Evolutionary conservation across 2,888 invertebrate species (phyloP).

Genomic region (Oscheius sp.): DNA sequence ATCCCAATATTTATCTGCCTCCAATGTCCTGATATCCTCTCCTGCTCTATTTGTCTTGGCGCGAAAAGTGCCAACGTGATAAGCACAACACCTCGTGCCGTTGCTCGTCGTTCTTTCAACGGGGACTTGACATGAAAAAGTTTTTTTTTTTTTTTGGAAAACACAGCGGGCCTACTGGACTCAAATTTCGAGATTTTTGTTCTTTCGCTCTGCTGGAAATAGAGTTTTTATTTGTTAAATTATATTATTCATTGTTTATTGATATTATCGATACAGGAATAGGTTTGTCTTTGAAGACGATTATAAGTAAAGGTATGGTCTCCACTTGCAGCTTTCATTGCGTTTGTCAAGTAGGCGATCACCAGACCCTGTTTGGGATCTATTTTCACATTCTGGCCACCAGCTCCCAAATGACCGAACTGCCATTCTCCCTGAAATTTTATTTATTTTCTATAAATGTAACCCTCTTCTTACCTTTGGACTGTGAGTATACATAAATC

Average conservation of each 20-base stretch:
- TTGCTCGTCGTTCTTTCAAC: not conserved
- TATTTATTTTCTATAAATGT: no score
- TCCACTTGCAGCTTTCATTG: slow-evolving; percentile 50
- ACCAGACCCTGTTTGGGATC: slow-evolving; percentile 69
- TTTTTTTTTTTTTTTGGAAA: no score
- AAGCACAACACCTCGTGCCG: not conserved
- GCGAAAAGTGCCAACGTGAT: not conserved
- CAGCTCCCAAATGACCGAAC: slow-evolving; percentile 71
- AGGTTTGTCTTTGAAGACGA: slow-evolving; percentile 41
- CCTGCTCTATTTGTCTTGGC: not conserved
- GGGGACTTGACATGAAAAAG: not conserved
- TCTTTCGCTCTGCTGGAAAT: not conserved
- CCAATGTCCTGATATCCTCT: not conserved
- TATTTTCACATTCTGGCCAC: slow-evolving; percentile 69
- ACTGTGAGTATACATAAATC: slow-evolving; percentile 47
- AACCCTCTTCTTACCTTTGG: slow-evolving; percentile 30
- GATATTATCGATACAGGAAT: slow-evolving; percentile 35
- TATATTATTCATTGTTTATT: slow-evolving; percentile 10
- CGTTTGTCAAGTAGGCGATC: slow-evolving; percentile 69
- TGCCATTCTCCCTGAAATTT: slow-evolving; percentile 55
- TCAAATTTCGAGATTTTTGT: not conserved
- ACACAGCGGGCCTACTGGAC: no score
- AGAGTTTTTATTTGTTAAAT: not conserved
- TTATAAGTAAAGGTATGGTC: slow-evolving; percentile 49
- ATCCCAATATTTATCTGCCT: not conserved